These are phyloP conservation scores for Cyphomyrus plagiostoma DNA, from an alignment of 2,113 vertebrate genomes.

Conservation along the genomic window DNA sequence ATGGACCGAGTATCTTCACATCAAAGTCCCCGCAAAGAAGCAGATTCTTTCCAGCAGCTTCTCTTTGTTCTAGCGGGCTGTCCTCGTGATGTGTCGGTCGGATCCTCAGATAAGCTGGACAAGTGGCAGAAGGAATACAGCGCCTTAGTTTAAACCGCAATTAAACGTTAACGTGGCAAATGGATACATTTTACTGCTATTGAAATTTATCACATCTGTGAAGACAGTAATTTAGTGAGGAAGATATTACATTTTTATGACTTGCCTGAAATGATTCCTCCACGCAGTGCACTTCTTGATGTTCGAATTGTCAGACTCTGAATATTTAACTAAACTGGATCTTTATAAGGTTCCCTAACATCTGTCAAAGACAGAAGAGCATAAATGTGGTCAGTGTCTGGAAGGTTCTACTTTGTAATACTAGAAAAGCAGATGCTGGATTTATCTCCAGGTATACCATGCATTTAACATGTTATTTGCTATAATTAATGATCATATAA, in stretches of 20 bases:
- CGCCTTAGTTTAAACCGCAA: slow-evolving; percentile 29
- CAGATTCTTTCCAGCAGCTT: neutral
- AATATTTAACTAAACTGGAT: slow-evolving; percentile 26
- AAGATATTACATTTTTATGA: slow-evolving; percentile 36
- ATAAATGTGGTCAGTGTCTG: slow-evolving; percentile 20
- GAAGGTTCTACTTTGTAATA: slow-evolving; percentile 12
- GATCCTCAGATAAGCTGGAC: neutral
- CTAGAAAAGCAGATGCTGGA: slow-evolving; percentile 19
- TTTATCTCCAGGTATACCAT: neutral
- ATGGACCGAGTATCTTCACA: neutral
- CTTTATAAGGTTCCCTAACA: slow-evolving; percentile 3
- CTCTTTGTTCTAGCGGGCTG: neutral
- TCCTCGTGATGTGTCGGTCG: neutral
- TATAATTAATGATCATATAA: neutral
- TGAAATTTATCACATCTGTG: slow-evolving; percentile 44
- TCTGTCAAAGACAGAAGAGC: slow-evolving; percentile 20
- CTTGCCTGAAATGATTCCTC: slow-evolving; percentile 25
- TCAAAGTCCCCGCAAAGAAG: neutral
- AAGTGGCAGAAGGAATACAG: neutral
- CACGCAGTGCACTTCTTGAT: slow-evolving; percentile 31
- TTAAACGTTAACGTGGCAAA: slow-evolving; percentile 40
- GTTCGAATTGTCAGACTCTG: slow-evolving; percentile 33
- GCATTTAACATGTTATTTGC: neutral
- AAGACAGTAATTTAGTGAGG: slow-evolving; percentile 36
- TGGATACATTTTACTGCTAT: slow-evolving; percentile 42